Conservation (phyloP, 2,113 vertebrate species). For the Ceyx margarethae region DNA sequence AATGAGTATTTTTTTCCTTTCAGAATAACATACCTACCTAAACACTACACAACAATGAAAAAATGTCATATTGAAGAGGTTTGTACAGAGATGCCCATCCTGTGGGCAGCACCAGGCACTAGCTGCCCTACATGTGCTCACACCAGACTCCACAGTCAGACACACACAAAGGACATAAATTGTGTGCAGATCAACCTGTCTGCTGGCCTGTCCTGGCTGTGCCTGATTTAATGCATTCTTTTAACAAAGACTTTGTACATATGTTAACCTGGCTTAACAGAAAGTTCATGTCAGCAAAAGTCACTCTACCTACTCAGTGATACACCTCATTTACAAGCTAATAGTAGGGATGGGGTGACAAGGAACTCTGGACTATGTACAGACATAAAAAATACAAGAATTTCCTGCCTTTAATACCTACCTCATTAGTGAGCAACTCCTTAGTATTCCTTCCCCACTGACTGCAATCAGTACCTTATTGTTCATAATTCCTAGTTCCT, state of each 20-base stretch:
- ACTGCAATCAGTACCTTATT: constrained; percentile 65
- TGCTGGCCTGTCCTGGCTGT: neutral
- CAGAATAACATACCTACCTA: neutral
- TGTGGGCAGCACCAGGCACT: neutral
- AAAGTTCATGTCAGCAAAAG: neutral
- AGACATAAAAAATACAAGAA: constrained; percentile 46
- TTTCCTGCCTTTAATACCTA: constrained; percentile 61
- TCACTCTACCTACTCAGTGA: neutral
- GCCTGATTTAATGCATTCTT: neutral
- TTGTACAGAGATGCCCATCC: neutral
- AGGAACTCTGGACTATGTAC: constrained; percentile 39
- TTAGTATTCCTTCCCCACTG: constrained; percentile 57
- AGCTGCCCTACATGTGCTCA: neutral
- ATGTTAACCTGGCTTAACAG: neutral
- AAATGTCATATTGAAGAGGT: neutral
- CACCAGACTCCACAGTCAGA: neutral
- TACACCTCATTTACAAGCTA: constrained; percentile 30
- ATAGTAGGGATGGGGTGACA: neutral
- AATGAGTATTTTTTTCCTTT: neutral
- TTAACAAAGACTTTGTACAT: neutral
- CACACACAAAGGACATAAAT: neutral
- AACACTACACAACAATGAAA: neutral
- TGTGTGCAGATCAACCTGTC: neutral
- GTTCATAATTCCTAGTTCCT: constrained; percentile 65
- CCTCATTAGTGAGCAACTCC: constrained; percentile 45